Evolutionary conservation across 2,888 invertebrate genomes (phyloP).

Genomic region (Lutraria lutraria): DNA sequence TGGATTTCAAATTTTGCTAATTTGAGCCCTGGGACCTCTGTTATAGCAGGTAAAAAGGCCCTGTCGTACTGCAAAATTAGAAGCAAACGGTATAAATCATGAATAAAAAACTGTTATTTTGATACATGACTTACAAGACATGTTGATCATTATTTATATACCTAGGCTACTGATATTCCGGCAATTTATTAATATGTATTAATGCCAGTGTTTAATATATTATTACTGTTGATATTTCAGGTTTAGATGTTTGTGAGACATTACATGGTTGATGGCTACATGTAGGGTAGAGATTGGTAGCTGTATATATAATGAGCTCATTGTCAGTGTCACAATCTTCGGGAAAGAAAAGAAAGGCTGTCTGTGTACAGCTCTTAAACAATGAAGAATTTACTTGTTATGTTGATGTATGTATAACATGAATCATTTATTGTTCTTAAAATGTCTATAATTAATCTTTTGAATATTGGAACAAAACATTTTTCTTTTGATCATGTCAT

Average conservation of each 20-base stretch:
- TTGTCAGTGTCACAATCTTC: constrained; percentile 71
- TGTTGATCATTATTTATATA: neutral
- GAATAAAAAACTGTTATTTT: no score
- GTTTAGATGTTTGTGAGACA: constrained; percentile 23
- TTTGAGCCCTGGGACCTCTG: no score
- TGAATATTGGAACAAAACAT: neutral
- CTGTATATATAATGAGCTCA: constrained; percentile 68
- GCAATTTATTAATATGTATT: neutral
- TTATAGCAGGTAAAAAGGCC: no score
- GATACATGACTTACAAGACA: no score
- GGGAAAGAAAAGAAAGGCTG: constrained; percentile 81
- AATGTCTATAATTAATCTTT: neutral
- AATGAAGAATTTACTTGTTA: constrained; percentile 76
- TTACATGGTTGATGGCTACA: neutral
- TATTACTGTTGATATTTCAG: constrained; percentile 19
- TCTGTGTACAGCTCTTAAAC: constrained; percentile 79
- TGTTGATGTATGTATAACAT: constrained; percentile 80
- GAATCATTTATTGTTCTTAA: neutral
- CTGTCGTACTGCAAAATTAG: neutral
- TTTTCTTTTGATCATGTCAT: neutral
- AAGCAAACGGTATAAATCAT: neutral
- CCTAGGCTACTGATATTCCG: neutral
- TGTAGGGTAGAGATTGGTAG: constrained; percentile 26
- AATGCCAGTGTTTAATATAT: no score
- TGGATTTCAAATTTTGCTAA: no score